Conservation (phyloP, 2,113 vertebrate species). For the Hydrolagus affinis region DNA sequence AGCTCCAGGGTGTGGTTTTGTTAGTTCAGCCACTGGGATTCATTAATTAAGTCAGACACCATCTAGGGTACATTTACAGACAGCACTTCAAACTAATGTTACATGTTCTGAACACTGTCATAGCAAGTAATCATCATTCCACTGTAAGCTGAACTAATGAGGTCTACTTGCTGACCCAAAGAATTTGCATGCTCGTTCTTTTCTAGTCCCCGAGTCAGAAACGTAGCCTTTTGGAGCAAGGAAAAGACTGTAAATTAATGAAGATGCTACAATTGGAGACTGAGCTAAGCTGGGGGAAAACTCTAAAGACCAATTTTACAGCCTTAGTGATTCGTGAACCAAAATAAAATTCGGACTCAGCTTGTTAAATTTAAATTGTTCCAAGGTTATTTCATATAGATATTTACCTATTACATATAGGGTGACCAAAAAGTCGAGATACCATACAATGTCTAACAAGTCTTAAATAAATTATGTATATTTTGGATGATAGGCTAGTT, state of each 20-base stretch:
- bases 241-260: slow-evolving; percentile 16
- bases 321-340: neutral
- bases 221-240: neutral
- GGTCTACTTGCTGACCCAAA: slow-evolving; percentile 24
- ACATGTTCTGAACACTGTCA: slow-evolving; percentile 38
- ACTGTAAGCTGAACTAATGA: slow-evolving; percentile 38
- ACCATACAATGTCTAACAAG: too few species aligned
- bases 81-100: slow-evolving; percentile 9
- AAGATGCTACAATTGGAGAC: neutral
- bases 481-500: too few species aligned
- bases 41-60: slow-evolving; percentile 46
- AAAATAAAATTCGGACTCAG: neutral
- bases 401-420: too few species aligned
- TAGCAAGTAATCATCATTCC: slow-evolving; percentile 43
- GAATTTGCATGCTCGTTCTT: neutral
- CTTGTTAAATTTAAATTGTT: slow-evolving; percentile 16
- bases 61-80: slow-evolving; percentile 8
- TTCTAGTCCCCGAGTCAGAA: slow-evolving; percentile 1
- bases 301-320: neutral
- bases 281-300: neutral
- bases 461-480: too few species aligned
- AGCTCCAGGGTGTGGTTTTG: neutral
- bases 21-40: neutral
- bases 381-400: slow-evolving; percentile 15
- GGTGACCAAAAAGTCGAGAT: too few species aligned